A percentile compares a stretch with the other conserved stretches of the same genome.
Evolutionary conservation across 2,888 invertebrate genomes (phyloP).

Genomic region (Pherbina coryleti): DNA sequence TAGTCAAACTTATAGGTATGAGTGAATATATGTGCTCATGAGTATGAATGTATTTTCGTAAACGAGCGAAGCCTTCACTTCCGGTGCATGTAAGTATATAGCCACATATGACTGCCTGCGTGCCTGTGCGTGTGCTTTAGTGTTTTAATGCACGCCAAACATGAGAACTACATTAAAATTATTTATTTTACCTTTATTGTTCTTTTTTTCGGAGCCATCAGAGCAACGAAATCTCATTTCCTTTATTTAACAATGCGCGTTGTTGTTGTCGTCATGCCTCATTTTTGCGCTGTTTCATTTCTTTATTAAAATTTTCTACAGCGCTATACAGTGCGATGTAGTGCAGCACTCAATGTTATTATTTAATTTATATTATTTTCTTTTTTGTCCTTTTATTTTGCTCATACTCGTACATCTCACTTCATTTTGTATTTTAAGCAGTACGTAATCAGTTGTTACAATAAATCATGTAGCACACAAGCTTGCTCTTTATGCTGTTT

Average conservation of each 20-base stretch:
- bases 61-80: neutral
- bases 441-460: neutral
- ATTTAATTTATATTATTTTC: too few species aligned
- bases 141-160: conserved; percentile 28
- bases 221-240: conserved; percentile 61
- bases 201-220: conserved; percentile 5
- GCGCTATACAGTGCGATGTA: neutral
- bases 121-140: neutral
- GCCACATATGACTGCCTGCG: neutral
- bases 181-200: conserved; percentile 59
- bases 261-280: neutral
- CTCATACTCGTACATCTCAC: too few species aligned
- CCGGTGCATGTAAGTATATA: neutral
- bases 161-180: conserved; percentile 63
- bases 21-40: neutral
- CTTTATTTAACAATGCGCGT: conserved; percentile 31
- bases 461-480: neutral
- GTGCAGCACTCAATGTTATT: too few species aligned
- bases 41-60: neutral
- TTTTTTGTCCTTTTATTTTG: too few species aligned
- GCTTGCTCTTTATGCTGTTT: neutral
- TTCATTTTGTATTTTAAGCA: too few species aligned
- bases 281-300: neutral
- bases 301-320: neutral
- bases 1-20: neutral